Conservation (phyloP, 2,888 invertebrate genomes). For the Leucoma salicis region DNA sequence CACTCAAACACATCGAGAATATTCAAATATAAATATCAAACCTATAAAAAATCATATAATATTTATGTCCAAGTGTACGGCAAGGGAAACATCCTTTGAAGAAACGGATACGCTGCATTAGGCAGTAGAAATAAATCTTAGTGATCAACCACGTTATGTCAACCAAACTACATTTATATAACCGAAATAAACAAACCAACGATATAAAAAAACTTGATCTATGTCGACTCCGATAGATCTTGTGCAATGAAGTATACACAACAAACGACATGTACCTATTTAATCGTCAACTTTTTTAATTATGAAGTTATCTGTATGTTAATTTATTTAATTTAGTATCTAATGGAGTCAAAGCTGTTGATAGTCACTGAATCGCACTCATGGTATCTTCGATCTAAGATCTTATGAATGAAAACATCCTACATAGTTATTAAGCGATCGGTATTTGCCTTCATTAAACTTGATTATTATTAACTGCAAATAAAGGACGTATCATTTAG, state of each 20-base stretch:
- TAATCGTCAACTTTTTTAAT: no score
- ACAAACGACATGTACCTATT: no score
- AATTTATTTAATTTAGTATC: no score
- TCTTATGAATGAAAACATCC: conserved; percentile 5
- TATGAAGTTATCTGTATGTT: no score
- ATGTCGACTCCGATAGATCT: background rate
- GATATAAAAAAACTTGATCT: conserved; percentile 1
- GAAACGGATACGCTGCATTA: conserved; percentile 38
- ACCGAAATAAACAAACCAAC: conserved; percentile 15
- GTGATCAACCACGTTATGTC: conserved; percentile 23
- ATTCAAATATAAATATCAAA: no score
- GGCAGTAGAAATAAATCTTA: conserved; percentile 36
- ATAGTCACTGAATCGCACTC: no score
- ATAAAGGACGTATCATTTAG: conserved; percentile 34
- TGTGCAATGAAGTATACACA: background rate
- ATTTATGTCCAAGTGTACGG: no score
- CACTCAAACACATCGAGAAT: no score
- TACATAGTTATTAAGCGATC: conserved; percentile 25
- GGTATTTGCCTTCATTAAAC: conserved; percentile 34
- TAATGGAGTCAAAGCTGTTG: no score
- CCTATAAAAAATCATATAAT: no score
- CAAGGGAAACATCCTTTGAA: conserved; percentile 31
- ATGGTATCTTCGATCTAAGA: conserved; percentile 4
- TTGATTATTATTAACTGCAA: conserved; percentile 36
- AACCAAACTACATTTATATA: conserved; percentile 19